Conservation (phyloP, 2,888 invertebrate genomes). For the Anodontia alba region DNA sequence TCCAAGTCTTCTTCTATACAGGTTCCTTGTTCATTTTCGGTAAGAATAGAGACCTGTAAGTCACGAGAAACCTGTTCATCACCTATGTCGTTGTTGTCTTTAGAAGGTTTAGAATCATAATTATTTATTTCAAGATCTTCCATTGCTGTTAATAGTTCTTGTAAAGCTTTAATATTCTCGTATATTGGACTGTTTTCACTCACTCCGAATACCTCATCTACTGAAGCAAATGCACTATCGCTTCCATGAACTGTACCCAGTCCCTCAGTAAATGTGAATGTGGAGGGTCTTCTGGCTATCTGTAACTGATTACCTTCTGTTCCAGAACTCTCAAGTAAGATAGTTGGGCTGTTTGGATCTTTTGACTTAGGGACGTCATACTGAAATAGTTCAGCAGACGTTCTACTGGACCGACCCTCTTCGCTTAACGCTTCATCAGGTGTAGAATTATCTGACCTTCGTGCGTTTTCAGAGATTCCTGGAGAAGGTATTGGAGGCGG, state of each 20-base stretch:
- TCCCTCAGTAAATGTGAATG: slow-evolving; percentile 58
- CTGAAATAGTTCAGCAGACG: slow-evolving; percentile 38
- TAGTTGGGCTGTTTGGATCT: neutral
- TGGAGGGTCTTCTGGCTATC: slow-evolving; percentile 52
- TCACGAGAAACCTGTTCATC: neutral
- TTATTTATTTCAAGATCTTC: slow-evolving; percentile 1
- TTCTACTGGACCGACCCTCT: slow-evolving; percentile 18
- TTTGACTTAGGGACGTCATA: slow-evolving; percentile 57
- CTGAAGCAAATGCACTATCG: neutral
- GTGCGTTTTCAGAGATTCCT: neutral
- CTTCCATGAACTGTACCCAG: neutral
- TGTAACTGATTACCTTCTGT: neutral
- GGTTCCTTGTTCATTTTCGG: neutral
- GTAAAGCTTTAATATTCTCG: slow-evolving; percentile 59
- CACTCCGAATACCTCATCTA: neutral
- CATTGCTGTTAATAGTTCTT: slow-evolving; percentile 38
- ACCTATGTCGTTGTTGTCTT: neutral
- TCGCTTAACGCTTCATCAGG: slow-evolving; percentile 32
- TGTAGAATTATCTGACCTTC: slow-evolving; percentile 19
- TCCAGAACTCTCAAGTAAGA: neutral
- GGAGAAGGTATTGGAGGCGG: slow-evolving; percentile 50
- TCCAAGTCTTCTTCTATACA: neutral
- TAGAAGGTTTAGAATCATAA: neutral
- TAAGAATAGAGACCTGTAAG: neutral
- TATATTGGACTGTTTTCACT: slow-evolving; percentile 50